Evolutionary conservation across 2,888 invertebrate species (phyloP).

Genomic region (Lycophotia porphyrea): DNA sequence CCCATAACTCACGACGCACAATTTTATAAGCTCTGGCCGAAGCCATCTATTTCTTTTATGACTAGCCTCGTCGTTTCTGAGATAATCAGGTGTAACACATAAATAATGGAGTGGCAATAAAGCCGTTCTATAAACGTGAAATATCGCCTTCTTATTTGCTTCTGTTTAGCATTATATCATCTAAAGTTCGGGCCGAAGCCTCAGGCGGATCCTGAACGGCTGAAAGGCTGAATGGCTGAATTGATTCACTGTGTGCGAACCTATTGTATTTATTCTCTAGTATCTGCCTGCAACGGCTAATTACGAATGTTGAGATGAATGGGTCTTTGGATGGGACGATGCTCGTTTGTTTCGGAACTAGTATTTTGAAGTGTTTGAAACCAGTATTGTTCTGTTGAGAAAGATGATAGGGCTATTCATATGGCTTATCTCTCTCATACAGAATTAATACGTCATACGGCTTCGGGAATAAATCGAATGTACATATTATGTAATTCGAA

Average conservation of each 20-base stretch:
- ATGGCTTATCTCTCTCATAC: not conserved
- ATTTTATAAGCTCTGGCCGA: constrained; percentile 55
- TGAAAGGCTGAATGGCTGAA: constrained; percentile 18
- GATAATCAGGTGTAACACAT: constrained; percentile 65
- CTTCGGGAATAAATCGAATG: not conserved
- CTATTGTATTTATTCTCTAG: constrained; percentile 27
- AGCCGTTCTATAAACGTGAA: constrained; percentile 48
- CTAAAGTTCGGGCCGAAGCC: constrained; percentile 12
- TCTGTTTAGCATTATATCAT: constrained; percentile 57
- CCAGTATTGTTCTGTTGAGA: not conserved
- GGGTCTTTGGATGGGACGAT: not conserved
- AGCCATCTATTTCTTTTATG: constrained; percentile 63
- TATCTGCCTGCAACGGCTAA: constrained; percentile 22
- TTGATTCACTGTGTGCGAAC: constrained; percentile 46
- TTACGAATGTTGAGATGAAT: constrained; percentile 24
- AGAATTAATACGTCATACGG: not conserved
- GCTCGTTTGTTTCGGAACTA: constrained; percentile 3
- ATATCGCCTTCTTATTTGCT: constrained; percentile 60
- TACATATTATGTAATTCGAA: not conserved
- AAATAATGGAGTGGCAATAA: constrained; percentile 65
- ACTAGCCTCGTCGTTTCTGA: constrained; percentile 56
- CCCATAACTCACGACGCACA: constrained; percentile 29
- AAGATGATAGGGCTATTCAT: not conserved
- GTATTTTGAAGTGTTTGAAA: not conserved
- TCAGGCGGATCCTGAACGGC: not conserved